Evolutionary conservation across 2,888 invertebrate species (phyloP).

Genomic region (Dolichomitus sp.): DNA sequence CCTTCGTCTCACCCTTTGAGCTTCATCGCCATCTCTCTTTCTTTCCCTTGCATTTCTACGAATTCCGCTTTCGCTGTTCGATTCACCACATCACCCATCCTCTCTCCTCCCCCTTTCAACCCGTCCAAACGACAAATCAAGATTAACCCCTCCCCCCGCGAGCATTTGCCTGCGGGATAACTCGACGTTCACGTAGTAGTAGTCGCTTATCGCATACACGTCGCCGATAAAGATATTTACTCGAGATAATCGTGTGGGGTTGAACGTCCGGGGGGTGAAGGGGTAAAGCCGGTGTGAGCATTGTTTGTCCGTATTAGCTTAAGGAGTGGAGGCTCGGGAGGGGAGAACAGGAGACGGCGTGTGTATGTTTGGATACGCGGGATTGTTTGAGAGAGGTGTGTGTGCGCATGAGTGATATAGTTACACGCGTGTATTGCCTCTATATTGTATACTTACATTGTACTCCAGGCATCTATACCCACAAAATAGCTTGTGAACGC

Average conservation of each 20-base stretch:
- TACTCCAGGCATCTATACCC: conserved; percentile 10
- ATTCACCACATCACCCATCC: conserved; percentile 47
- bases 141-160: conserved; percentile 68
- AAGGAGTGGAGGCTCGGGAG: conserved; percentile 52
- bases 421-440: conserved; percentile 53
- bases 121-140: conserved; percentile 71
- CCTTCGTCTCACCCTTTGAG: conserved; percentile 39
- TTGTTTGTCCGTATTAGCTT: conserved; percentile 75
- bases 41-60: conserved; percentile 30
- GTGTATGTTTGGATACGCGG: conserved; percentile 71
- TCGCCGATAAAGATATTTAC: conserved; percentile 80
- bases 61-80: conserved; percentile 32
- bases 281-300: conserved; percentile 43
- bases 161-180: conserved; percentile 73
- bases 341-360: conserved; percentile 63
- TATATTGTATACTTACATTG: conserved; percentile 44
- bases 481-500: conserved; percentile 28
- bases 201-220: conserved; percentile 65
- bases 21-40: conserved; percentile 35
- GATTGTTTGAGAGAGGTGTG: conserved; percentile 71
- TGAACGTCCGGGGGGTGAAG: conserved; percentile 12
- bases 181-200: conserved; percentile 52
- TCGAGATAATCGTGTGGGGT: conserved; percentile 72
- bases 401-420: conserved; percentile 58
- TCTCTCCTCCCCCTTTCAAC: conserved; percentile 35